Evolutionary conservation across 1,140 invertebrate species (phyloP), one percentile per base, ranked within the genome.

Genomic region (Calliphora vicina): DNA sequence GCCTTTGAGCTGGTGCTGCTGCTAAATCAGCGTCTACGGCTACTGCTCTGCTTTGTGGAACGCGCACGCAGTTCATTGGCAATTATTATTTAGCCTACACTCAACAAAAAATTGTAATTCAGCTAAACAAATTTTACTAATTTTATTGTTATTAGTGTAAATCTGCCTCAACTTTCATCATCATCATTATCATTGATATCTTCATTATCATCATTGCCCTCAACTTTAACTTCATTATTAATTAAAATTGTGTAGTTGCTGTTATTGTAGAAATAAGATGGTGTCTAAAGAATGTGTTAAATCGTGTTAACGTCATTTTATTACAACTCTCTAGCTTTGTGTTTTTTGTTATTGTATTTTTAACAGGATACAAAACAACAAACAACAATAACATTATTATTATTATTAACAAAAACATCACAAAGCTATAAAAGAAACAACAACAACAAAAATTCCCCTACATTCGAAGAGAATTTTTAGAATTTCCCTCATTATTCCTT

Each of bases 41-140:
- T 76, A 27, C 42, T 43, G n/a, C 61, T 67, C n/a, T 23, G n/a
- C 9, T 67, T 67, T 67, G 61, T 67, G 61, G 74, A 78, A 78
- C 35, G 74, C 74, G 35, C 42, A 78, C 74, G 35, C 42, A 78
- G 74, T 78, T 78, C n/a, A 42, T 35, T 42, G 74, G 74, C 74
- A 78, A 78, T 29, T 45, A 78, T 78, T n/a, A n/a, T 50, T 78
- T 78, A 78, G 35, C 35, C 45, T 78, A 78, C 74, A 78, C 74
- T n/a, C n/a, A n/a, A n/a, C n/a, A n/a, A 78, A 25, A 78, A 35
- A 23, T 17, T 50, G 3, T 6, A 35, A 35, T 10, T 35, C 35
- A 35, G n/a, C n/a, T n/a, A 35, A 35, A 35, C 35, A n/a, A n/a
- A n/a, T n/a, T n/a, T n/a, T 35, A 35, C 5, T 0, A 10, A 35